Base-by-base conservation (phyloP, 1,140 invertebrate species). In the Helicoverpa armigera region DNA sequence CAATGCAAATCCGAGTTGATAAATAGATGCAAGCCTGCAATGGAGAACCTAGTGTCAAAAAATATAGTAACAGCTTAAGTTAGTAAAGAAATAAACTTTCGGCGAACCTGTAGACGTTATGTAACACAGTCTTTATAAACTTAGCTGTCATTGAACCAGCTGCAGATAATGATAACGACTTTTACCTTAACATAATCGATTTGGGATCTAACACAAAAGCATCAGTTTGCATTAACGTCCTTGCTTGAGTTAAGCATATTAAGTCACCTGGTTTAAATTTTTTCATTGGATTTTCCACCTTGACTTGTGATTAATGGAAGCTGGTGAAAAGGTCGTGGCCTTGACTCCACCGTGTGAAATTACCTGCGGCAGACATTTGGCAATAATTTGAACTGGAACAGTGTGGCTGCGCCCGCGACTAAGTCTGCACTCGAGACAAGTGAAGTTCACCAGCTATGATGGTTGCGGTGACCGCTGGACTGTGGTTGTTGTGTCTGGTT, bases 281-380 rank as follows among this genome's bases (percentile, higher is more conserved):
- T 77, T 77, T 77, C 43, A 2, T 29, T 11, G 10, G 12, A 29
- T 56, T 5, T 12, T n/a, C n/a, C 4, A 76, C 74, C 74, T 77
- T 77, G 74, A 65, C 48, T 67, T 18, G 31, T 35, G 50, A 53
- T 65, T 50, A 61, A 18, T 75, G 43, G 35, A 63, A 75, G 56
- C 35, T 13, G 50, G 61, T 69, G 70, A 75, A 82, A 79, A 86
- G 85, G 85, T 86, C 82, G 80, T 56, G 88, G 83, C 89, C 80
- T 35, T 70, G 58, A 61, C 74, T 65, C 54, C 76, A 83, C 79
- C 90, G 90, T 92, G 90, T 86, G 89, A 88, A 91, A 91, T 82
- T 76, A 72, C 88, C 87, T 88, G 86, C 87, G 87, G 88, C 83
- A 85, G 86, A 85, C 50, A 48, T 82, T 75, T 78, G 43, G 79